phyloP scores from a whole-genome alignment of 1,140 invertebrate species.

The Solen grandis region DNA sequence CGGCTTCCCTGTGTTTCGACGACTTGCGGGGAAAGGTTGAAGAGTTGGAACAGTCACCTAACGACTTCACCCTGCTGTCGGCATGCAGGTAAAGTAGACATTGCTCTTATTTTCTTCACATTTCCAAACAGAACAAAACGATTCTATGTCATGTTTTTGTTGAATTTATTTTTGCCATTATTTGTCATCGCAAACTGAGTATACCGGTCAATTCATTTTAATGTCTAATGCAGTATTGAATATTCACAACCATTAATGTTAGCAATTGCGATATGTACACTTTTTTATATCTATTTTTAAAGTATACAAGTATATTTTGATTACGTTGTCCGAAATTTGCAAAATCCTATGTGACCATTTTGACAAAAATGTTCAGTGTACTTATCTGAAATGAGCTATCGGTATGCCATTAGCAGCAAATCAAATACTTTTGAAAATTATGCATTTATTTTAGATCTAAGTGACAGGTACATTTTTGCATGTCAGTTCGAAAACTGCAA shows the following conservation, averaged over 20 bases:
- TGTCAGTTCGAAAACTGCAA: background rate
- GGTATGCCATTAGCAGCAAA: too few relatives aligned
- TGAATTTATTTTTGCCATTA: background rate
- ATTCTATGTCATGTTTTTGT: background rate
- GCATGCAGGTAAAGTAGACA: conserved; percentile 42
- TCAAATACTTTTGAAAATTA: too few relatives aligned
- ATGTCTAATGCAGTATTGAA: background rate
- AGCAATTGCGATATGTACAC: background rate
- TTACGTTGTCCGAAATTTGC: too few relatives aligned
- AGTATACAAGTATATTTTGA: too few relatives aligned
- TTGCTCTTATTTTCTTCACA: background rate
- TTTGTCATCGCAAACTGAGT: background rate
- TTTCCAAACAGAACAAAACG: background rate
- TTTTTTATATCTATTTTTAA: too few relatives aligned
- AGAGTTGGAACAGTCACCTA: conserved; percentile 24
- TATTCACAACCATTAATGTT: background rate
- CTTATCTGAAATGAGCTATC: too few relatives aligned
- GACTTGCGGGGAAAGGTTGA: conserved; percentile 12
- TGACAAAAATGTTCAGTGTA: too few relatives aligned
- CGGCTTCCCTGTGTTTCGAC: conserved; percentile 38
- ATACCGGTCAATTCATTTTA: background rate
- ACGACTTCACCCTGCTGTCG: conserved; percentile 26
- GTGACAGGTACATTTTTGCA: background rate
- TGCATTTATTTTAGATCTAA: too few relatives aligned
- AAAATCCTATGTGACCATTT: too few relatives aligned